These are phyloP conservation scores for Drosophila bifasciata DNA, from an alignment of 1,140 invertebrate species.

Conservation along the genomic window DNA sequence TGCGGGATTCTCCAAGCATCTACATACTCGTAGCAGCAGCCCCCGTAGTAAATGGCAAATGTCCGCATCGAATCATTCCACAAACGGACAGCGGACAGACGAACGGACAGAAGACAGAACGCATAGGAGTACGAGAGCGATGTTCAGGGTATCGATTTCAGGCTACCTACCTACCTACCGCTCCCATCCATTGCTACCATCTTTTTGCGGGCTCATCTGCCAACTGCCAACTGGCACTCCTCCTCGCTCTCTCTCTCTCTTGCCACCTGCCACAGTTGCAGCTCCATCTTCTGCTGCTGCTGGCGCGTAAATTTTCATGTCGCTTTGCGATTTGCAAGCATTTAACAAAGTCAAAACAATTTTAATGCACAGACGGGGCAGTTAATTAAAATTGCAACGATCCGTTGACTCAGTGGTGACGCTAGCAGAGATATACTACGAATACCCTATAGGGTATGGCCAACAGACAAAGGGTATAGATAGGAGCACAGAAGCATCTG, in stretches of 20 bases:
- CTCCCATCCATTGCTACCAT: constrained; percentile 30
- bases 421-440: constrained; percentile 3
- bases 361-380: constrained; percentile 78
- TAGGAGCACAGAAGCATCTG: neutral
- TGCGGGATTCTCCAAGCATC: constrained; percentile 18
- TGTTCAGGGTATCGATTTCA: constrained; percentile 70
- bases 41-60: constrained; percentile 52
- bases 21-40: too few species aligned
- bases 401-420: constrained; percentile 53
- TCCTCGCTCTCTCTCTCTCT: neutral
- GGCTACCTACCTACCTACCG: too few species aligned
- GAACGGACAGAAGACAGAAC: too few species aligned
- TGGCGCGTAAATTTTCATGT: constrained; percentile 79
- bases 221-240: too few species aligned
- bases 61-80: constrained; percentile 44
- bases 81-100: too few species aligned
- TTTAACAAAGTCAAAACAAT: constrained; percentile 83
- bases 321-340: constrained; percentile 79
- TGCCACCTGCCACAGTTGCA: neutral
- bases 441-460: constrained; percentile 37
- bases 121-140: constrained; percentile 15
- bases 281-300: constrained; percentile 30
- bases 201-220: constrained; percentile 8
- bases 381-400: constrained; percentile 82
- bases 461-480: neutral